Percentiles rank a stretch among this genome's conserved stretches.
phyloP scores from a whole-genome alignment of 2,113 vertebrate genomes.

The Lagopus muta region DNA sequence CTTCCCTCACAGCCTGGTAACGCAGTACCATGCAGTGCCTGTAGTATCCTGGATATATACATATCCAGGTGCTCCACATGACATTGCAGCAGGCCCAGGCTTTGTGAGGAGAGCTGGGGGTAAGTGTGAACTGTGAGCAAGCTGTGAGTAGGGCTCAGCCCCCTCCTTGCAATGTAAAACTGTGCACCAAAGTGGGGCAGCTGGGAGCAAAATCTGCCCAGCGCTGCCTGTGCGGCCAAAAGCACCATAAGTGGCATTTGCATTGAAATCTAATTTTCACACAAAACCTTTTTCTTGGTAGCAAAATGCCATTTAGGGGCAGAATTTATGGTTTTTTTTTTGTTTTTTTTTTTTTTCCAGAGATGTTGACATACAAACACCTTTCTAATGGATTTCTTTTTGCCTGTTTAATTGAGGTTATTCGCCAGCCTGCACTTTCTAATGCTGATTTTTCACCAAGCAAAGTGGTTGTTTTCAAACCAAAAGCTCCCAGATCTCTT shows the following conservation, averaged over 20 bases:
- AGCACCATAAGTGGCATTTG: not conserved
- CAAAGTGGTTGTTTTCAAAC: not conserved
- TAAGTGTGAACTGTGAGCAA: not conserved
- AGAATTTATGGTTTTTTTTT: not conserved
- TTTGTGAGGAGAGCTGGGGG: not conserved
- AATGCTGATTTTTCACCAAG: not conserved
- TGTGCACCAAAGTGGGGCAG: not conserved
- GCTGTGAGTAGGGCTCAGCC: not conserved
- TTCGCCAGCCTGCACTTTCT: not conserved
- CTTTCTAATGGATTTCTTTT: not conserved
- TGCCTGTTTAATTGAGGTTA: not conserved
- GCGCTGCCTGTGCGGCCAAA: not conserved
- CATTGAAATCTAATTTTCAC: not conserved
- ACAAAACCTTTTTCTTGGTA: not conserved
- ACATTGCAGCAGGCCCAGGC: fast-evolving
- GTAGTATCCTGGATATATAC: not conserved
- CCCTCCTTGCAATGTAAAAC: not conserved
- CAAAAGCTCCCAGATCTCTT: not conserved
- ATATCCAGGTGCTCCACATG: not conserved
- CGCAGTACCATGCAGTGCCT: not conserved
- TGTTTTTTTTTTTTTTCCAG: fast-evolving
- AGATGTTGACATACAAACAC: fast-evolving
- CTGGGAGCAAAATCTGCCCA: too few relatives aligned
- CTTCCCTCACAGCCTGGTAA: fast-evolving
- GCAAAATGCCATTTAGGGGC: not conserved